Evolutionary conservation across 2,888 invertebrate genomes (phyloP).

Genomic region (Rugalucina vietnamica): DNA sequence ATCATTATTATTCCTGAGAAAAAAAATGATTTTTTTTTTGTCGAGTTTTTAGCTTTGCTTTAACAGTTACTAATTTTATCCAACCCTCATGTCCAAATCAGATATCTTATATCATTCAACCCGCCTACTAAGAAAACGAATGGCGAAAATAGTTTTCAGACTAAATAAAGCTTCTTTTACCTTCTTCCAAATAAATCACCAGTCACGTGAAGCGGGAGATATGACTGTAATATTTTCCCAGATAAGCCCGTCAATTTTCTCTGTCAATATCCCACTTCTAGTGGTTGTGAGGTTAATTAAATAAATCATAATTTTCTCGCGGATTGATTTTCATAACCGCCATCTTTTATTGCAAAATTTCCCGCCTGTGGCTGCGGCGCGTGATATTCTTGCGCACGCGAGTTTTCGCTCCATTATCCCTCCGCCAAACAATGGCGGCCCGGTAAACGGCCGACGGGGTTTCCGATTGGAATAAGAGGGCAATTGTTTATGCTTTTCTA

Average conservation of each 20-base stretch:
- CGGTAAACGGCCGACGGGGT: neutral
- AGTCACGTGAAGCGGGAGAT: neutral
- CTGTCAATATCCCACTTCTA: neutral
- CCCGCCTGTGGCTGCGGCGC: neutral
- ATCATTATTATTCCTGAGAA: no score
- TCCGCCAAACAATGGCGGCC: neutral
- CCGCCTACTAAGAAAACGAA: neutral
- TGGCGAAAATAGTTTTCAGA: neutral
- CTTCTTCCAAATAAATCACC: neutral
- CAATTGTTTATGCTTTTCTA: neutral
- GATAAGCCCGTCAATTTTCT: constrained; percentile 1
- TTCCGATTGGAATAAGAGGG: neutral
- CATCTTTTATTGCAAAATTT: constrained; percentile 6
- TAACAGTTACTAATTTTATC: no score
- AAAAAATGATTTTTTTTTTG: no score
- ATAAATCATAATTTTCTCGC: constrained; percentile 38
- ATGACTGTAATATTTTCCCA: neutral
- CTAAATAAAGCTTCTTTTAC: neutral
- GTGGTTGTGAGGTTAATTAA: constrained; percentile 39
- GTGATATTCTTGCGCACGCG: neutral
- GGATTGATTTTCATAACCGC: neutral
- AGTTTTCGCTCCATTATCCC: neutral
- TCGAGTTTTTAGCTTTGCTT: no score
- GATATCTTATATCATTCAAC: neutral
- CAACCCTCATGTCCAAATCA: no score